Evolutionary conservation across 2,888 invertebrate species (phyloP), one percentile per base, ranked within the genome.

Genomic region (Caenorhabditis wallacei): DNA sequence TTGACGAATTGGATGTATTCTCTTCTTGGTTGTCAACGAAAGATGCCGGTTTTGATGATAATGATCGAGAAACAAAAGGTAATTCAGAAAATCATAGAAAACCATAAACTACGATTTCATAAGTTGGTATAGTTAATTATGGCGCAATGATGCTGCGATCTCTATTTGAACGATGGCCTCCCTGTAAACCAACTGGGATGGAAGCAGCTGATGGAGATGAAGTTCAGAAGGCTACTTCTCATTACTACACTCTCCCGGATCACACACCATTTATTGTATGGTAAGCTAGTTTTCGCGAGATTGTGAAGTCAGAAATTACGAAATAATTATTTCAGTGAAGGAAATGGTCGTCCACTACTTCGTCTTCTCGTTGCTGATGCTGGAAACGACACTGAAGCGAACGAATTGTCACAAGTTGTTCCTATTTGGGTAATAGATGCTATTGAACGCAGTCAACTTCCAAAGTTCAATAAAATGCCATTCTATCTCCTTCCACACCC

Each of bases 11-110:
- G 0, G 99, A 99, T 92, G 98, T 98, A 92, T 95, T 99, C 91
- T 95, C 97, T 46, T 98, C 99, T 0, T 99, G 99, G 99, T 97
- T 99, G 3, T 97, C 98, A 64, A 96, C 97, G 0, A 95, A 95
- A 92, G 99, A 99, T 92, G 96, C 96, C 26, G 97, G 97, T 0
- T 94, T 98, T 87, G 95, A 95, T 0, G 94, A 93, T 40, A 93
- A 94, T 70, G 97, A 97, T 92, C 95, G 95, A 20, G 78, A 82
- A 24, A 57, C 79, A 22, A 82, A 82, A 76, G 71, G 74, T 75
- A 56, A 22, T 30, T n/a, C 16, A 2, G 40, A 13, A 40, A 2
- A n/a, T 1, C 10, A 11, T 46, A 1, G 13, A n/a, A 26, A 16
- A n/a, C 43, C 5, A 18, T 48, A 35, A 48, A 56, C 26, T 59